Base-by-base conservation (phyloP, 2,113 vertebrate species). In the Tauraco erythrolophus region DNA sequence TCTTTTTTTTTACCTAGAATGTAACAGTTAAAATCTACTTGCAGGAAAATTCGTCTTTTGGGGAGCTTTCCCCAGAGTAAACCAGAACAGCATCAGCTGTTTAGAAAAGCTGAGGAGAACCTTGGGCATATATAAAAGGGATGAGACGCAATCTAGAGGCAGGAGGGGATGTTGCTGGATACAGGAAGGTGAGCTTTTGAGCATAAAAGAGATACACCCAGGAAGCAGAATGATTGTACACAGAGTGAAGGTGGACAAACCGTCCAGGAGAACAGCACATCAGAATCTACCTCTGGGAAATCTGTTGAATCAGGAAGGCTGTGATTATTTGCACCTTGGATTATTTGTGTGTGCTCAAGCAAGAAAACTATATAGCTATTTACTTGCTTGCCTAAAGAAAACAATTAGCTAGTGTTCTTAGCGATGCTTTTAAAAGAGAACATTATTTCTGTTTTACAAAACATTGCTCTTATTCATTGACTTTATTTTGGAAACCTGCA, bases 271-370 rank as follows among this genome's bases (percentile, higher is more conserved):
- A 84, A 48, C 16, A 61, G 10, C 50, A 27, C 0, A 2, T 37
- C 80, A 77, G 64, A 62, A 89, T 50, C 35, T 45, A 75, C 31
- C n/a, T 48, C 51, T 83, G 87, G 80, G 90, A 94, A 96, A 92
- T 93, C 70, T 82, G 46, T 96, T 82, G 72, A 78, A 70, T 80
- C 35, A 56, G 27, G 57, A 79, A 41, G 35, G 16, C 37, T 81
- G 33, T 79, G 91, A 84, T 89, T 71, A 51, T 83, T 88, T 85
- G 72, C 68, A 83, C 81, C 48, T 81, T 91, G 88, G 54, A 85
- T 93, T 94, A 86, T 76, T 81, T 77, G 70, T 80, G 92, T 92
- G 79, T 96, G 74, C 72, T 87, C 78, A 91, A 91, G 91, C 88
- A 95, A 94, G 85, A 85, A 97, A 94, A 86, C 64, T 33, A 54